Evolutionary conservation across 2,113 vertebrate genomes (phyloP), one percentile per base, ranked within the genome.

Genomic region (Porphyrio hochstetteri): DNA sequence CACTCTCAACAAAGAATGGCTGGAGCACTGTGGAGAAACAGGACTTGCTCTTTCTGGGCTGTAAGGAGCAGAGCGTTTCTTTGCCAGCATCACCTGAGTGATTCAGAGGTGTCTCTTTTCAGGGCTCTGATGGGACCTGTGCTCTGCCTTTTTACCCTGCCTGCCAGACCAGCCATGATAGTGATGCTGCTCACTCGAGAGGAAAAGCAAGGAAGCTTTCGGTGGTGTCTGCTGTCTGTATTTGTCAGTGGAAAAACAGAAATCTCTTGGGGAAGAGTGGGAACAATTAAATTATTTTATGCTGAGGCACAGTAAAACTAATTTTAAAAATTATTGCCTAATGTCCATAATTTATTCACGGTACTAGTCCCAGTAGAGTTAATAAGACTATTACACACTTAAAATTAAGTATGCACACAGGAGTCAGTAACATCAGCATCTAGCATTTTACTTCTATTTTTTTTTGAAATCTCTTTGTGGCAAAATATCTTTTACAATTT

Each of bases 281-380:
- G 76, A 86, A 80, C 68, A 79, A 94, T 70, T 90, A 68, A 74
- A 85, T 93, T 95, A 90, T 88, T 95, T 95, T 88, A 68, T 82
- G 82, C 83, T 92, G 79, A 97, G 82, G 80, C 92, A 64, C 35
- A 93, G 31, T 65, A 78, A 81, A 93, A 93, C 42, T 71, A 1
- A 64, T 83, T 86, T 95, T 33, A 24, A 85, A 88, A 93, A 70
- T 48, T 48, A 64, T 68, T 90, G 88, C 80, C 56, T 88, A 35
- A 84, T 86, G 77, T 16, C 83, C 56, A 16, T 93, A 69, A 87
- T 95, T 94, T 85, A 91, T 94, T 94, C 82, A 65, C 70, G 61
- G 65, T 40, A 65, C 68, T 65, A 65, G 68, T 94, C 92, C 80
- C 82, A 50, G 42, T 17, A 70, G 94, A 77, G 42, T 83, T 92